Evolutionary conservation across 2,888 invertebrate species (phyloP).

Genomic region (Diaperis boleti): DNA sequence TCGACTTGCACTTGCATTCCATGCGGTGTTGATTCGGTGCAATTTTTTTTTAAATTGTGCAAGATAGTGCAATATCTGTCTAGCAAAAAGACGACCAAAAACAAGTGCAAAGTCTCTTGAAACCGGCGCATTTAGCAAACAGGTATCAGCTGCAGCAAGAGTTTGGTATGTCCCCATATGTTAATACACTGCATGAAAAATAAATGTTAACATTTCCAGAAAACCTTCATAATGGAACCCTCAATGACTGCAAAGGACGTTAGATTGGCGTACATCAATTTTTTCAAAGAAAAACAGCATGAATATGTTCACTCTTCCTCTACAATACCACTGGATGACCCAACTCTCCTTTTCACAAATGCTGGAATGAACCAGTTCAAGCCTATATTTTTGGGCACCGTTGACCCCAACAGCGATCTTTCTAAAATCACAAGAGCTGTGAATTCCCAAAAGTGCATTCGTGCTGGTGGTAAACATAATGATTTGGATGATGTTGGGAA

Average conservation of each 20-base stretch:
- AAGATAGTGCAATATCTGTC: conserved; percentile 8
- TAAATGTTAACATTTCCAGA: not conserved
- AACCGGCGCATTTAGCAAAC: not conserved
- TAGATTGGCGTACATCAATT: conserved; percentile 87
- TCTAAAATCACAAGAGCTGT: conserved; percentile 88
- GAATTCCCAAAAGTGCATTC: conserved; percentile 98
- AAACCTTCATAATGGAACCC: conserved; percentile 45
- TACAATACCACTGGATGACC: conserved; percentile 97
- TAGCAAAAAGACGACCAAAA: not conserved
- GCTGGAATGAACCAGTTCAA: conserved; percentile 99
- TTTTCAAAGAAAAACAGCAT: conserved; percentile 89
- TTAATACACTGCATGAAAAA: not conserved
- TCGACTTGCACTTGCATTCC: conserved; percentile 2
- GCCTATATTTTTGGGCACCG: conserved; percentile 96
- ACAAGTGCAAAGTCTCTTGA: conserved; percentile 9
- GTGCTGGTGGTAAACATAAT: conserved; percentile 99
- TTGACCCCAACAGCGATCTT: conserved; percentile 97
- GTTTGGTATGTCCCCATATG: not conserved
- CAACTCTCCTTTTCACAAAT: conserved; percentile 96
- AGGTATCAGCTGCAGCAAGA: not conserved
- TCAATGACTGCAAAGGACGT: conserved; percentile 81
- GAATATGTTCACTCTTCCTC: conserved; percentile 97
- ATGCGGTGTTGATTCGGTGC: conserved; percentile 6
- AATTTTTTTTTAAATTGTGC: conserved; percentile 10
- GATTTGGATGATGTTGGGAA: conserved; percentile 99